Evolutionary conservation across 2,888 invertebrate species (phyloP).

Genomic region (Coleophora deauratella): DNA sequence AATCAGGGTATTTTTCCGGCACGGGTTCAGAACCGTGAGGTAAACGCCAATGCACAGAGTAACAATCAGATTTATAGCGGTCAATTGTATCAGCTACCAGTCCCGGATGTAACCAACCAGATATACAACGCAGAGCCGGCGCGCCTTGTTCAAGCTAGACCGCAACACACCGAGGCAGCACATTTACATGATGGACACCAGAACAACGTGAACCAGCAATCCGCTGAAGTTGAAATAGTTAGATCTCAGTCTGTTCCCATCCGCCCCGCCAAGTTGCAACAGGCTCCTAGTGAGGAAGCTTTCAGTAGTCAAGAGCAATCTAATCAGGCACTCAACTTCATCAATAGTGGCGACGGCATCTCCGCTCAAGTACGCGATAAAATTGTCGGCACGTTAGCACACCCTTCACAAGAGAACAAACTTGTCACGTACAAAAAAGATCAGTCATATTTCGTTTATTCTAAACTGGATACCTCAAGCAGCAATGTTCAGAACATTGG

Average conservation of each 20-base stretch:
- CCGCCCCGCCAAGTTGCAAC: constrained; percentile 36
- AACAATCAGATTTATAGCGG: constrained; percentile 54
- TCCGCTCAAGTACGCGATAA: constrained; percentile 58
- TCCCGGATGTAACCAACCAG: constrained; percentile 55
- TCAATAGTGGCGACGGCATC: constrained; percentile 45
- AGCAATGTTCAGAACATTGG: constrained; percentile 19
- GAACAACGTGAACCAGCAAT: constrained; percentile 24
- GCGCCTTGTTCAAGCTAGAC: constrained; percentile 23
- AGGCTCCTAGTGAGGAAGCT: constrained; percentile 27
- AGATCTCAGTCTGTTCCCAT: constrained; percentile 37
- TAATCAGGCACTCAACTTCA: constrained; percentile 23
- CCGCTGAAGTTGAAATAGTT: constrained; percentile 42
- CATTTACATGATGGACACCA: constrained; percentile 18
- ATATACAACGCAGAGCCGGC: constrained; percentile 43
- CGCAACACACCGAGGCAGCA: constrained; percentile 22
- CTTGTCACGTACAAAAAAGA: constrained; percentile 56
- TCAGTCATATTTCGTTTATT: constrained; percentile 53
- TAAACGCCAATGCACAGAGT: constrained; percentile 11
- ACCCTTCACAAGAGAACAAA: constrained; percentile 53
- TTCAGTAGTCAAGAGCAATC: constrained; percentile 37
- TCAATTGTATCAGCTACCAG: constrained; percentile 57
- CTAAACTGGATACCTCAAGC: constrained; percentile 37
- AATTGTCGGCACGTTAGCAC: constrained; percentile 55
- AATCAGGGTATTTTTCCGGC: constrained; percentile 11
- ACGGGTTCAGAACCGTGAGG: constrained; percentile 23